Base-by-base conservation (phyloP, 2,888 invertebrate genomes). In the Lithodes maja region DNA sequence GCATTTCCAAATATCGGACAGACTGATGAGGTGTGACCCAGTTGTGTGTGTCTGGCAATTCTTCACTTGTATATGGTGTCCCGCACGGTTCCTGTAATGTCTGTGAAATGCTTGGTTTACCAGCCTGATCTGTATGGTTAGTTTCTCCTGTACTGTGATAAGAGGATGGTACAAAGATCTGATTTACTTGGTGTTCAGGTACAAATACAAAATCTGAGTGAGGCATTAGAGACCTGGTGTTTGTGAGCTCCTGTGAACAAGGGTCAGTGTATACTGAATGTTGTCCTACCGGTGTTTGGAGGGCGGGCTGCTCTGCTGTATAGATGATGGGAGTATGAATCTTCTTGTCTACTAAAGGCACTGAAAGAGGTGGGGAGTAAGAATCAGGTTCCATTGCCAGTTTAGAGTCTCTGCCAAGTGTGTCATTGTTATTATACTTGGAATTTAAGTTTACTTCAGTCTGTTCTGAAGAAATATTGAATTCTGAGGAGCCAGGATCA, bases 21-120 rank as follows among this genome's bases (percentile, higher is more conserved):
- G 78, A 52, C 15, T 85, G 68, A 52, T 85, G 78, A n/a, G 61
- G 68, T 1, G 68, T 55, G 50, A 68, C 17, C 84, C 77, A 84
- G 1, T 61, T 49, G 12, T 68, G 61, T 33, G 33, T 33, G n/a
- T 15, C 0, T 71, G 9, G 71, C n/a, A 71, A n/a, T 71, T 71
- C 71, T 15, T 71, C n/a, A 71, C n/a, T 61, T 9, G 5, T 61
- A 61, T 12, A 71, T 3, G 71, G n/a, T n/a, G 7, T 71, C 15
- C 7, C 17, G 9, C 7, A n/a, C 3, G 71, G 7, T 71, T 71
- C 71, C 3, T 9, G 15, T 3, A 71, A 3, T n/a, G 71, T 71
- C 12, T 61, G 61, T 12, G 61, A 61, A 9, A 61, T 61, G 12
- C 12, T 12, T 9, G 61, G 5, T 5, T 61, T 12, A 9, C 7